These are phyloP conservation scores for Tanaodytes sp. DNA, from an alignment of 2,888 invertebrate genomes.

Conservation along the genomic window DNA sequence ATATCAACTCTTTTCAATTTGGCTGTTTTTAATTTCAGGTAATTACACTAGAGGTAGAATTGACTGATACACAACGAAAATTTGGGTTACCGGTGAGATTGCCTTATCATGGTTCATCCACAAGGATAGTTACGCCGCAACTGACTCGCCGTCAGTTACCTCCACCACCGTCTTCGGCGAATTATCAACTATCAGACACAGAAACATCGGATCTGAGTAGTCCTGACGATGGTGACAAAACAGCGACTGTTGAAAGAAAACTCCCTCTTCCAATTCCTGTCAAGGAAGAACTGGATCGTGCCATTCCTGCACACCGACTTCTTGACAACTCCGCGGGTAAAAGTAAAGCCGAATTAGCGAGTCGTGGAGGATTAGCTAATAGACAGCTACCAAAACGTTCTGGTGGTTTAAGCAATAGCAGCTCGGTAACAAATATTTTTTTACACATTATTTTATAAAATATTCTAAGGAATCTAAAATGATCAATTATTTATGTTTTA, in stretches of 20 bases:
- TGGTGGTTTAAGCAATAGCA: conserved; percentile 77
- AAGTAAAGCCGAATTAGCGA: conserved; percentile 89
- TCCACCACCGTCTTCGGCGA: conserved; percentile 75
- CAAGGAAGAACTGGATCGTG: conserved; percentile 85
- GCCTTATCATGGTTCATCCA: conserved; percentile 84
- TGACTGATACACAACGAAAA: conserved; percentile 86
- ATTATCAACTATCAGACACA: conserved; percentile 81
- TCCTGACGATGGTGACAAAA: conserved; percentile 85
- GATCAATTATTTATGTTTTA: no score
- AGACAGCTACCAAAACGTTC: conserved; percentile 78
- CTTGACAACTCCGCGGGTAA: conserved; percentile 90
- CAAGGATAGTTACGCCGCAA: conserved; percentile 84
- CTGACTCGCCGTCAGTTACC: conserved; percentile 83
- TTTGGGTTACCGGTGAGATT: conserved; percentile 88
- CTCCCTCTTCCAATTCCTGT: conserved; percentile 73
- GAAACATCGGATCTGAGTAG: conserved; percentile 87
- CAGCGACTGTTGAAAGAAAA: conserved; percentile 83
- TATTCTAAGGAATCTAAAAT: no score
- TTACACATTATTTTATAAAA: conserved; percentile 45
- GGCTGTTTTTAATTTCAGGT: conserved; percentile 59
- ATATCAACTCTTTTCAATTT: no score
- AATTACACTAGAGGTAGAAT: conserved; percentile 68
- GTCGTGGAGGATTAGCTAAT: conserved; percentile 83
- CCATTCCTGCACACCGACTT: conserved; percentile 89
- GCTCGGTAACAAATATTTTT: no score